Conservation (phyloP, 2,888 invertebrate genomes). For the Agrypnus murinus region DNA sequence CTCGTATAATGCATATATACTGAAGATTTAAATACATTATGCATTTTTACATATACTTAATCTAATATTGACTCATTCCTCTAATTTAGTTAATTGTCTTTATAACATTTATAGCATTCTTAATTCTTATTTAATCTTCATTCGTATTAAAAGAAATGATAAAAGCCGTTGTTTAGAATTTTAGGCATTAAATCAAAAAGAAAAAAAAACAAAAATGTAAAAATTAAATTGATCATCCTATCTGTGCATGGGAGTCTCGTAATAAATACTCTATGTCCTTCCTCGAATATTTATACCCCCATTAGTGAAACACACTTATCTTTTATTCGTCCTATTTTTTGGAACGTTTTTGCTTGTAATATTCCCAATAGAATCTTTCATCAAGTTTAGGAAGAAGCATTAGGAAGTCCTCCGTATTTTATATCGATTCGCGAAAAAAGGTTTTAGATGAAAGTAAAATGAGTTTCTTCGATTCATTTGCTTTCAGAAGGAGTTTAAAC, state of each 20-base stretch:
- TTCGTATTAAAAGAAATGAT: too few relatives aligned
- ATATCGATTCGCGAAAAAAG: conserved; percentile 26
- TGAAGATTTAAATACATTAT: too few relatives aligned
- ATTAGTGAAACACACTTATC: conserved; percentile 18
- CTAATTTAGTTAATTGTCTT: too few relatives aligned
- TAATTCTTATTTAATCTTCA: too few relatives aligned
- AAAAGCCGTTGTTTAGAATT: too few relatives aligned
- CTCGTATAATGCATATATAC: too few relatives aligned
- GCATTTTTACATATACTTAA: too few relatives aligned
- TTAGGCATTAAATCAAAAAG: too few relatives aligned
- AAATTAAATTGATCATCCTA: conserved; percentile 5
- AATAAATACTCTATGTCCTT: neutral
- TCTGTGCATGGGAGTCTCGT: neutral
- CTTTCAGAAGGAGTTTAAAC: conserved; percentile 21
- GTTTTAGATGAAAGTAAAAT: conserved; percentile 33
- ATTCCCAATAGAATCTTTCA: conserved; percentile 30
- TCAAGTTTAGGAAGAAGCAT: conserved; percentile 9
- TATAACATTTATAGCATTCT: too few relatives aligned
- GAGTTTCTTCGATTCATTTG: conserved; percentile 31
- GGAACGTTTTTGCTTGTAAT: neutral
- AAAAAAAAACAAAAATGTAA: neutral
- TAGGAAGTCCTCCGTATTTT: conserved; percentile 14
- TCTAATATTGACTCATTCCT: too few relatives aligned
- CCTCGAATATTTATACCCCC: conserved; percentile 1
- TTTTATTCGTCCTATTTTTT: conserved; percentile 25